Evolutionary conservation across 2,888 invertebrate species (phyloP).

Genomic region (Furcula furcula): DNA sequence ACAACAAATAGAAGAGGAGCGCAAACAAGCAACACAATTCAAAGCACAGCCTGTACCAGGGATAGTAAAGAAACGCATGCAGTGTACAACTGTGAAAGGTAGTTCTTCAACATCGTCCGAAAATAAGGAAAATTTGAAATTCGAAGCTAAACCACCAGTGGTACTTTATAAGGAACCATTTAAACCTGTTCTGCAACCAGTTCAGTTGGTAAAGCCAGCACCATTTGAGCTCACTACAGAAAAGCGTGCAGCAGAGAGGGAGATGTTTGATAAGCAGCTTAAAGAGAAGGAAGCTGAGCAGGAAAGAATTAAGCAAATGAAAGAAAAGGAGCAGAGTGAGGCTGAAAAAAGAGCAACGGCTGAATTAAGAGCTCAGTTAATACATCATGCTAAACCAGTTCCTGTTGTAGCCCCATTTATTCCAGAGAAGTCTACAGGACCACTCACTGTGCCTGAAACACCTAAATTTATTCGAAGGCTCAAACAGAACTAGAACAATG

Average conservation of each 20-base stretch:
- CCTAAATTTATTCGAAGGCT: slow-evolving; percentile 77
- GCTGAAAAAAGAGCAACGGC: slow-evolving; percentile 76
- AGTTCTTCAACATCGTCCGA: slow-evolving; percentile 59
- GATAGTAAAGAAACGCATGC: slow-evolving; percentile 67
- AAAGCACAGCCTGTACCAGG: slow-evolving; percentile 86
- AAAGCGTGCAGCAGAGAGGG: slow-evolving; percentile 82
- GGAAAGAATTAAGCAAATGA: slow-evolving; percentile 57
- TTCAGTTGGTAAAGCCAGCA: slow-evolving; percentile 61
- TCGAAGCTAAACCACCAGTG: slow-evolving; percentile 84
- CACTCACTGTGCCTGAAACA: slow-evolving; percentile 84
- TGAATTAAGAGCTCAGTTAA: slow-evolving; percentile 78
- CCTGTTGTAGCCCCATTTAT: slow-evolving; percentile 73
- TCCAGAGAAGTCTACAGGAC: slow-evolving; percentile 72
- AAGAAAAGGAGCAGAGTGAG: slow-evolving; percentile 57
- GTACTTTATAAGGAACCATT: slow-evolving; percentile 85
- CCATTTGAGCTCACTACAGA: slow-evolving; percentile 85
- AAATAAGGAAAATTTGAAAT: slow-evolving; percentile 74
- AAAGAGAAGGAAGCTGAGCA: slow-evolving; percentile 79
- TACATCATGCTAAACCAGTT: slow-evolving; percentile 84
- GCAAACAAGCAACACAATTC: slow-evolving; percentile 83
- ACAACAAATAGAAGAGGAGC: slow-evolving; percentile 79
- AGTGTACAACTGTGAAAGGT: slow-evolving; percentile 42
- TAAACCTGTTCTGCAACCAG: slow-evolving; percentile 77
- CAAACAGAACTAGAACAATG: slow-evolving; percentile 39
- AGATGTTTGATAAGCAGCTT: slow-evolving; percentile 80